Conservation (phyloP, 2,113 vertebrate genomes). For the Thryonomys swinderianus region DNA sequence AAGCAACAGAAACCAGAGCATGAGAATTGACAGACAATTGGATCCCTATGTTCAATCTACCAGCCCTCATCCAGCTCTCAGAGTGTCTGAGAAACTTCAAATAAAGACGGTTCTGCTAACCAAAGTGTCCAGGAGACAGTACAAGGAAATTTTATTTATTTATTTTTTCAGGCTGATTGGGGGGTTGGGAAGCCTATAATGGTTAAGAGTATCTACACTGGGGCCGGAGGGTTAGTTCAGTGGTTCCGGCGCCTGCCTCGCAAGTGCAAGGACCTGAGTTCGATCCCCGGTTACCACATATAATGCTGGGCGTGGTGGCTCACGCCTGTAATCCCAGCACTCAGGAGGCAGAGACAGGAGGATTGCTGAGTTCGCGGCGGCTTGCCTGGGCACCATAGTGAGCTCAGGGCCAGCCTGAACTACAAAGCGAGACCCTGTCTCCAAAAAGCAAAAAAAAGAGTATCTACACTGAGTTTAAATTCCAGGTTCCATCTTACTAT, state of each 20-base stretch:
- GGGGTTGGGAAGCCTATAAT: not conserved
- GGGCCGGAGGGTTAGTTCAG: no score
- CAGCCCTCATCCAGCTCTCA: not conserved
- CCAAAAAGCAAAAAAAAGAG: no score
- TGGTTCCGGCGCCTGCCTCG: no score
- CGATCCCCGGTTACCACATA: no score
- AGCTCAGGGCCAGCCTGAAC: no score
- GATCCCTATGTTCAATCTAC: not conserved
- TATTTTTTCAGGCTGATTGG: not conserved
- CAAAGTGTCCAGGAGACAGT: not conserved
- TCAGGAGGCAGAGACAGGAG: no score
- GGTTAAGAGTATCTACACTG: not conserved
- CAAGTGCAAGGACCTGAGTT: no score
- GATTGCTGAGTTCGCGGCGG: no score
- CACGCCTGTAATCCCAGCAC: no score
- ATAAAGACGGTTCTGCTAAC: not conserved
- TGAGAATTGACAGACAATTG: not conserved
- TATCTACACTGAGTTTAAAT: not conserved
- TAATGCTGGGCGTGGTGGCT: no score
- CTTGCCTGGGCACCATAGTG: no score
- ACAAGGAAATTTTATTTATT: not conserved
- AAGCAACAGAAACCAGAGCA: not conserved
- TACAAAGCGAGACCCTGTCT: no score
- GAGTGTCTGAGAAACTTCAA: not conserved
- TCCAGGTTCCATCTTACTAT: not conserved